Conservation (phyloP, 1,140 invertebrate species). For the Scaptomyza pallida region DNA sequence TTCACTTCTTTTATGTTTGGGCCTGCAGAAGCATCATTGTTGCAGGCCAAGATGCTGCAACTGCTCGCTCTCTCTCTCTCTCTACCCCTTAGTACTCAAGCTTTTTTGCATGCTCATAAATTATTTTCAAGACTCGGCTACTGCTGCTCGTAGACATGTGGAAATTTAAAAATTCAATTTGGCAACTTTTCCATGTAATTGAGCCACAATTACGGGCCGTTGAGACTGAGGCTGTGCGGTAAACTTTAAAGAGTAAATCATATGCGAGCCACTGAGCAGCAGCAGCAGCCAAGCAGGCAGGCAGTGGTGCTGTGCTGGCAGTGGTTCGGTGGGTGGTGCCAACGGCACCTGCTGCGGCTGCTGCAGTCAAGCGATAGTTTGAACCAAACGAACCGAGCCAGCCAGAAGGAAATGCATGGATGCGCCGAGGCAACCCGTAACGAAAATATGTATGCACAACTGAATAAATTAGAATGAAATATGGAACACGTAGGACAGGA, state of each 20-base stretch:
- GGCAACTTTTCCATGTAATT: constrained; percentile 81
- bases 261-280: constrained; percentile 71
- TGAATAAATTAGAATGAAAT: constrained; percentile 83
- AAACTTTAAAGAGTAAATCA: constrained; percentile 78
- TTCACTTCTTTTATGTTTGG: constrained; percentile 1
- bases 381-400: constrained; percentile 79
- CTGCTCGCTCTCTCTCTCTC: constrained; percentile 25
- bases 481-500: constrained; percentile 75
- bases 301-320: neutral
- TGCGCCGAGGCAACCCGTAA: constrained; percentile 79
- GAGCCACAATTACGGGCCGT: constrained; percentile 72
- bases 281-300: constrained; percentile 2
- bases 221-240: constrained; percentile 19
- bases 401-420: constrained; percentile 80
- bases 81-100: neutral
- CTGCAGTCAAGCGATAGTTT: constrained; percentile 77
- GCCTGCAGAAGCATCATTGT: neutral
- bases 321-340: constrained; percentile 6
- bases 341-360: constrained; percentile 22
- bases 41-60: constrained; percentile 22
- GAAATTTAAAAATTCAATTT: constrained; percentile 81
- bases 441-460: constrained; percentile 82
- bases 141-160: constrained; percentile 28
- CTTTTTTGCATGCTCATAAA: constrained; percentile 63
- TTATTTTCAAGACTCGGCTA: constrained; percentile 60